These are phyloP conservation scores for Chironomus striatipennis DNA, from an alignment of 1,140 invertebrate genomes.

Conservation along the genomic window DNA sequence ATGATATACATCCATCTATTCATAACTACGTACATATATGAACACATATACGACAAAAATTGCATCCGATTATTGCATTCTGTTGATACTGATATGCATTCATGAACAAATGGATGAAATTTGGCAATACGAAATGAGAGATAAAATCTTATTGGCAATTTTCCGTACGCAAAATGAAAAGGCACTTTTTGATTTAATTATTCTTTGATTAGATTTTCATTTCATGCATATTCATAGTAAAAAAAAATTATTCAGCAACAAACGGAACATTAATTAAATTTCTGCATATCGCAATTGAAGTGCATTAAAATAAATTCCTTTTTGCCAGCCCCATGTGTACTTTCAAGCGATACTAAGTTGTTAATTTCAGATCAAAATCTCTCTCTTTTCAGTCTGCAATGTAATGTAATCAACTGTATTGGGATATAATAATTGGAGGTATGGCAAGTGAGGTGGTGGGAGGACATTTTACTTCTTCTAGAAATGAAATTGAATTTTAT, in stretches of 20 bases:
- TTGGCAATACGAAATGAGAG: not conserved
- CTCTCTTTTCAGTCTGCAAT: too few species aligned
- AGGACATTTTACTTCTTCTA: too few species aligned
- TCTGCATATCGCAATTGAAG: not conserved
- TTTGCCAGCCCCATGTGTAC: too few species aligned
- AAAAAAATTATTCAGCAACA: not conserved
- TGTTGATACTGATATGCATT: not conserved
- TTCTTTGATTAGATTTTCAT: constrained; percentile 9
- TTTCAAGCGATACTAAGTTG: not conserved
- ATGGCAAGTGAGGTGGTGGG: too few species aligned
- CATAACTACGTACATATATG: too few species aligned
- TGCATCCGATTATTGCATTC: not conserved
- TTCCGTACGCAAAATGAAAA: constrained; percentile 7
- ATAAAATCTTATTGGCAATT: constrained; percentile 10
- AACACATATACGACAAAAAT: not conserved
- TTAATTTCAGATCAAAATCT: not conserved
- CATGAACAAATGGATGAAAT: too few species aligned
- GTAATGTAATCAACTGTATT: too few species aligned
- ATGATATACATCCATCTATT: not conserved
- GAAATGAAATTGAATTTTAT: too few species aligned
- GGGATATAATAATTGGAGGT: too few species aligned
- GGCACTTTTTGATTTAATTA: not conserved
- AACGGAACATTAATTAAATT: not conserved
- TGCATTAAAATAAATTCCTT: not conserved
- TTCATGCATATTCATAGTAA: not conserved